Evolutionary conservation across 1,140 invertebrate species (phyloP).

Genomic region (Bemisia tabaci): DNA sequence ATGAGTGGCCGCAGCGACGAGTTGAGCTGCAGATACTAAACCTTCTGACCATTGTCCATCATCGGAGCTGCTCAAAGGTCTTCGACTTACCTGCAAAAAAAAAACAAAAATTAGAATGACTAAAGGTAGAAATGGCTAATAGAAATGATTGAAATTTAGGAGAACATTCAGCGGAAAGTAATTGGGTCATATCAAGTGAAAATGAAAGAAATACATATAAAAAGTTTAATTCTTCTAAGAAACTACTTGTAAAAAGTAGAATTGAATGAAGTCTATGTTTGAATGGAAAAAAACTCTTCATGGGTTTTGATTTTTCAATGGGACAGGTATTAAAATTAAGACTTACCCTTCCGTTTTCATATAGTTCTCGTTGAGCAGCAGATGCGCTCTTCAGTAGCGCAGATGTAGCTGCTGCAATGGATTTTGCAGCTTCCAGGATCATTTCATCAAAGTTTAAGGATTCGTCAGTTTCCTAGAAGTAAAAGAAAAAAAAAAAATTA

Average conservation of each 20-base stretch:
- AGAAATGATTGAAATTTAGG: no score
- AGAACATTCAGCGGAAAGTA: no score
- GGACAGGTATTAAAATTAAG: conserved; percentile 4
- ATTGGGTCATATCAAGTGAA: conserved; percentile 20
- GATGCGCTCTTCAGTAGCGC: conserved; percentile 92
- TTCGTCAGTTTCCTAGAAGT: conserved; percentile 86
- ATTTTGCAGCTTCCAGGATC: conserved; percentile 95
- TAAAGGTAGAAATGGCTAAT: no score
- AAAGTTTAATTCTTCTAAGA: no score
- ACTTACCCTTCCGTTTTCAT: conserved; percentile 52
- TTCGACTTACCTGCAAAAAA: conserved; percentile 69
- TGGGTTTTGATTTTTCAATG: conserved; percentile 1
- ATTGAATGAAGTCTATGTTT: no score
- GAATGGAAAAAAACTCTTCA: no score
- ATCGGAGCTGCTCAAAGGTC: conserved; percentile 67
- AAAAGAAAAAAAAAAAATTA: no score
- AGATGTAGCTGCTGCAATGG: conserved; percentile 91
- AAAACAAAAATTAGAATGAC: conserved; percentile 1
- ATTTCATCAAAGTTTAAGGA: conserved; percentile 96
- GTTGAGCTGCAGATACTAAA: conserved; percentile 83
- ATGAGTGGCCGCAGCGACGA: conserved; percentile 94
- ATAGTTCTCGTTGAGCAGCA: conserved; percentile 85
- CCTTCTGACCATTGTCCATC: conserved; percentile 99
- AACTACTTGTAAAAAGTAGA: no score
- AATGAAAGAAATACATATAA: no score